Percentiles rank a stretch among this genome's conserved stretches.
Conservation (phyloP, 2,797 vertebrate genomes). For the Cyclura pinguis region DNA sequence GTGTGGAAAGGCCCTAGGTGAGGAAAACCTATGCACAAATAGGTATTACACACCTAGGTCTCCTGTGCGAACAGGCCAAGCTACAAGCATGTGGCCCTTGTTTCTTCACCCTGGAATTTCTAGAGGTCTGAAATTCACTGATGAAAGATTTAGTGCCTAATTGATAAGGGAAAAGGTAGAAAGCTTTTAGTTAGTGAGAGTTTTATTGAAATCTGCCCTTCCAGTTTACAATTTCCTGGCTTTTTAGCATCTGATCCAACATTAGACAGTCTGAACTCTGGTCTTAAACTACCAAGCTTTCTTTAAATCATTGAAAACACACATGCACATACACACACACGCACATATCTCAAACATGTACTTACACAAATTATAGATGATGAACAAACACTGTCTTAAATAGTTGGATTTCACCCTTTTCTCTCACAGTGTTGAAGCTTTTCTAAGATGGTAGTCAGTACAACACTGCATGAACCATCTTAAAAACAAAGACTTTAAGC, state of each 20-base stretch:
- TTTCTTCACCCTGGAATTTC: not conserved
- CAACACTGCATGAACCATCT: not conserved
- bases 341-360: too few species aligned
- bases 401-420: not conserved
- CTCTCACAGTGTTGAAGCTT: not conserved
- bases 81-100: not conserved
- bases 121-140: not conserved
- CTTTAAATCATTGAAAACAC: not conserved
- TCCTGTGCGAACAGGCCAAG: not conserved
- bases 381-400: not conserved
- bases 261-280: not conserved
- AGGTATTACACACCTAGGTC: not conserved
- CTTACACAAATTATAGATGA: too few species aligned
- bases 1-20: too few species aligned
- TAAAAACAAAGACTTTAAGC: not conserved
- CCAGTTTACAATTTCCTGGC: not conserved
- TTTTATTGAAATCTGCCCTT: not conserved
- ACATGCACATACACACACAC: too few species aligned
- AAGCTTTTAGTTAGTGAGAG: not conserved
- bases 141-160: not conserved
- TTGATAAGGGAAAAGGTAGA: not conserved
- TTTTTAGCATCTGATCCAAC: not conserved
- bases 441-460: not conserved
- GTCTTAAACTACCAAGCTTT: not conserved
- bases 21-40: not conserved